Percentiles rank a stretch among this genome's conserved stretches.
Conservation (phyloP, 2,797 vertebrate species). For the Periophthalmus magnuspinnatus region DNA sequence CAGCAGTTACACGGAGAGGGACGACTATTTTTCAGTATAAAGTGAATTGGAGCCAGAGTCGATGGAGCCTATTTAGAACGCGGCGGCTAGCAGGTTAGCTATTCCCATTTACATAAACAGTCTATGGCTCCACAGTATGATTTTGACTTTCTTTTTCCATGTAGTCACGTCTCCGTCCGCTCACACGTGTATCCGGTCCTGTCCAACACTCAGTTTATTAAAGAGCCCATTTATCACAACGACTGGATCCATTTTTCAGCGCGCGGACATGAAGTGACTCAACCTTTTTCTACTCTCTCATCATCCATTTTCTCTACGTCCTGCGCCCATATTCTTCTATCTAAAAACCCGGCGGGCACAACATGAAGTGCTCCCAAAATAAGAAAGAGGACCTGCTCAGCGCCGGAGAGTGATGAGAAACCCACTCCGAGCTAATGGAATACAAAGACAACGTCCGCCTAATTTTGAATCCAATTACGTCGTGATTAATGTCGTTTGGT, state of each 20-base stretch:
- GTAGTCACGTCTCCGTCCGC: too few species aligned
- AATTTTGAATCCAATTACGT: conserved; percentile 66
- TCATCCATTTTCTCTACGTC: conserved; percentile 2
- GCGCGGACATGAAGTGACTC: conserved; percentile 50
- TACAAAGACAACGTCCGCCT: conserved; percentile 50
- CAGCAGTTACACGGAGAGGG: too few species aligned
- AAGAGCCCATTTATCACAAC: conserved; percentile 63
- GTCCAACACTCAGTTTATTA: conserved; percentile 26
- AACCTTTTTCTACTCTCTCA: conserved; percentile 31
- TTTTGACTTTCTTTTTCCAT: too few species aligned
- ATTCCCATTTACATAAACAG: too few species aligned
- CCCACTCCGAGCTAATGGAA: conserved; percentile 54
- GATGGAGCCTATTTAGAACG: too few species aligned
- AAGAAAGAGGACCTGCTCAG: conserved; percentile 2
- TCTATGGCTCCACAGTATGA: too few species aligned
- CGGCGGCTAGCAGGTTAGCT: too few species aligned
- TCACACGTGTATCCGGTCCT: background rate
- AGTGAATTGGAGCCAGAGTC: too few species aligned
- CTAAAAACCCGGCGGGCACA: conserved; percentile 19
- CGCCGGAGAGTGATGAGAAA: conserved; percentile 47
- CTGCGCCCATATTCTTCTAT: conserved; percentile 28
- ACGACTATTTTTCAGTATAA: too few species aligned
- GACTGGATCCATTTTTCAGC: conserved; percentile 58
- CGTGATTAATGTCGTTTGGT: conserved; percentile 56
- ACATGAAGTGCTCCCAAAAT: conserved; percentile 24